Conservation (phyloP, 2,113 vertebrate genomes). For the Proteles cristata region DNA sequence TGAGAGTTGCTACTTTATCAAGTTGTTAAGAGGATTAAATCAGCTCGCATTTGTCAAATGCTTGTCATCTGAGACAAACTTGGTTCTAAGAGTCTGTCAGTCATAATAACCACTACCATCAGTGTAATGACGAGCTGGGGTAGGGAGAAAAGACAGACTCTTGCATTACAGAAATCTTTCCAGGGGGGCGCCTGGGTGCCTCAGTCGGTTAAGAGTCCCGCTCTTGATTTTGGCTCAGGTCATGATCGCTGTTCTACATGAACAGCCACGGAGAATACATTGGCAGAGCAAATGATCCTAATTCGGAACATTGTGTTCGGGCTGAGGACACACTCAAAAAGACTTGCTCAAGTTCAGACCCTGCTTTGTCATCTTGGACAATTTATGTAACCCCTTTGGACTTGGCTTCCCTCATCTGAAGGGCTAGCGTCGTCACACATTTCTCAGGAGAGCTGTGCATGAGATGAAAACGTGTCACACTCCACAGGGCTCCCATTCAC, state of each 20-base stretch:
- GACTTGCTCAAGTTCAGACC: not conserved
- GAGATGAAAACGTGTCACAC: accelerated
- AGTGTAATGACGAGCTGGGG: no score
- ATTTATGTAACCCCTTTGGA: not conserved
- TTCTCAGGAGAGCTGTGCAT: accelerated
- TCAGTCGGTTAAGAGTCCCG: no score
- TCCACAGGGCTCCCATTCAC: accelerated
- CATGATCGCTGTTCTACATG: not conserved
- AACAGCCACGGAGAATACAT: accelerated
- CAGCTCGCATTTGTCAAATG: not conserved
- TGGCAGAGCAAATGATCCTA: not conserved
- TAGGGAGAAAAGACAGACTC: not conserved
- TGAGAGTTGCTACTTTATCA: not conserved
- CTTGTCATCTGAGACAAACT: not conserved
- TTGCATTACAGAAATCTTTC: not conserved
- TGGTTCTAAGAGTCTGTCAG: not conserved
- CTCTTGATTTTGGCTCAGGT: no score
- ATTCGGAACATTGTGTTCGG: not conserved
- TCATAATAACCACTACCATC: accelerated
- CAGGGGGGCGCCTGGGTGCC: no score
- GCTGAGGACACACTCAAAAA: not conserved
- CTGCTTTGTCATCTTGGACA: not conserved
- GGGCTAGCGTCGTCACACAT: accelerated
- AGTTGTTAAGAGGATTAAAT: not conserved
- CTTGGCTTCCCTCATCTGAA: not conserved